Base-by-base conservation (phyloP, 2,113 vertebrate species). In the Petromus typicus region DNA sequence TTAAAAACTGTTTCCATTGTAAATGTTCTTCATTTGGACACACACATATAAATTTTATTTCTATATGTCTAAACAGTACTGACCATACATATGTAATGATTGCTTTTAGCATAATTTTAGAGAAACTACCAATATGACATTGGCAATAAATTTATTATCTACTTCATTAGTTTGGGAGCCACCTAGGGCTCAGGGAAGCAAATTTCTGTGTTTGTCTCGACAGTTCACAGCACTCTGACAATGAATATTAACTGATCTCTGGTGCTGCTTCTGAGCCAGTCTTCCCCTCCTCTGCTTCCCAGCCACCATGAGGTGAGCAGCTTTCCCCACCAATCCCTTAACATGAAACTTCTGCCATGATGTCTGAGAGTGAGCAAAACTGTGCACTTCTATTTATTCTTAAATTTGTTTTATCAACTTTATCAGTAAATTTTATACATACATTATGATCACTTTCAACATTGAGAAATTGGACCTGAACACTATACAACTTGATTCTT, bases 261-360 rank as follows among this genome's bases (percentile, higher is more conserved):
- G 14, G 3, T 12, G 5, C 7, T 25, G 7, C n/a, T 1, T 3
- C 14, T 27, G 45, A 27, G 40, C 3, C 5, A 45, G 25, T 48
- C 13, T 4, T 48, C 32, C 3, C 27, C 23, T 25, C 27, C 20
- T 2, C 3, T 23, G 17, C 17, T 69, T 69, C 66, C 7, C 32
- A 20, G 17, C 64, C 18, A 37, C 66, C 34, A 9, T 37, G 67
- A 69, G 10, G 18, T 37, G 67, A 69, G 7, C 7, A 69, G n/a
- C 9, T 75, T 75, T 75, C 45, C 25, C 71, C 5, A 30, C 13
- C 11, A 43, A 6, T 1, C 1, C 71, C 45, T 75, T 25, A 45
- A 75, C 13, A 30, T 45, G 40, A 30, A 45, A 2, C 30, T 16
- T 45, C 43, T 75, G 25, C 14, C 40, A 6, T 75, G 25, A 48